A percentile compares a stretch with the other conserved stretches of the same genome.
Evolutionary conservation across 64 coral and sea anemone genomes (phyloP).

Genomic region (Dendronephthya gigantea): DNA sequence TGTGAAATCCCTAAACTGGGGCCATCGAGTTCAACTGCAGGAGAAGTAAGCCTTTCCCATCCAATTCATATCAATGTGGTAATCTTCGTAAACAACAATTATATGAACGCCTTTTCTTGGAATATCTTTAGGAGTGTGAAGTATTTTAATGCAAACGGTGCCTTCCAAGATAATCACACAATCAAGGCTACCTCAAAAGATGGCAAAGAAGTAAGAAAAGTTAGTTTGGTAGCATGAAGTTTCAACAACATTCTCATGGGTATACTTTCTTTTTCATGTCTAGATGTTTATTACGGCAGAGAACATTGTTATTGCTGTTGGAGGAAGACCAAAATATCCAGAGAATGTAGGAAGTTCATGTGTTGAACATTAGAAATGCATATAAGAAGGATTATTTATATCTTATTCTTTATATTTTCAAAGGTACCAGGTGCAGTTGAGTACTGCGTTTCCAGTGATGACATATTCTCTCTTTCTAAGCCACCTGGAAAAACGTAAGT

Average conservation of each 20-base stretch:
- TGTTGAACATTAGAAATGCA: too few species aligned
- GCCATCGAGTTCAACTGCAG: constrained; percentile 77
- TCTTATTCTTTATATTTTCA: not conserved
- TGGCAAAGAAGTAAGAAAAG: constrained; percentile 53
- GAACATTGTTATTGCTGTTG: constrained; percentile 93
- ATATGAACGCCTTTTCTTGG: not conserved
- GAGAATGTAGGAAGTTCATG: constrained; percentile 24
- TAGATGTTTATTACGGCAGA: constrained; percentile 62
- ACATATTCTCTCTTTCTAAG: constrained; percentile 59
- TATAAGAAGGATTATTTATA: too few species aligned
- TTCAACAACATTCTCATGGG: not conserved
- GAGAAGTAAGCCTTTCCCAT: constrained; percentile 49
- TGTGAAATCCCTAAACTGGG: constrained; percentile 85
- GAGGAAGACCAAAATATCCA: constrained; percentile 79
- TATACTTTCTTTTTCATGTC: not conserved
- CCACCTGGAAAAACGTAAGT: constrained; percentile 77
- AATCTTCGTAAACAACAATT: not conserved
- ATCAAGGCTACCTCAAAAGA: constrained; percentile 64
- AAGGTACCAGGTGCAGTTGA: constrained; percentile 74
- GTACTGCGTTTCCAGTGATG: constrained; percentile 77
- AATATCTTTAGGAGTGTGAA: constrained; percentile 51
- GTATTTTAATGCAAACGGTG: constrained; percentile 65
- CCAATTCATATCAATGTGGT: not conserved
- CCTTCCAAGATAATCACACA: constrained; percentile 65
- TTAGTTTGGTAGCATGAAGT: not conserved